These are phyloP conservation scores for Craniophora ligustri DNA, from an alignment of 2,888 invertebrate genomes.

Conservation along the genomic window DNA sequence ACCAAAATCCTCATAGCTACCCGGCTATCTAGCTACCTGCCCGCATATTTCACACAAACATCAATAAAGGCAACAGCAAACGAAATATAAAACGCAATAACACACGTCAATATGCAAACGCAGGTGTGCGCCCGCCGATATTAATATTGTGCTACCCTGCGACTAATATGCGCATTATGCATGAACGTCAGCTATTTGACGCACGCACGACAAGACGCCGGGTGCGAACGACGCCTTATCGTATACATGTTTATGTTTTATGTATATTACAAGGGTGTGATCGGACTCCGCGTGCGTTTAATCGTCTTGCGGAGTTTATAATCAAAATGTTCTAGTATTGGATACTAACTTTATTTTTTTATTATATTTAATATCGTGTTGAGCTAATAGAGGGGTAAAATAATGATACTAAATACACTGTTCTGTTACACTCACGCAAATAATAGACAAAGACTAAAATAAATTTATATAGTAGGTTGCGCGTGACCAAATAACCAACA, in stretches of 20 bases:
- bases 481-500: too few relatives aligned
- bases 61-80: constrained; percentile 5
- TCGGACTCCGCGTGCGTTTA: constrained; percentile 33
- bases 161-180: constrained; percentile 69
- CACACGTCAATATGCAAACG: constrained; percentile 52
- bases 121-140: constrained; percentile 55
- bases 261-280: constrained; percentile 40
- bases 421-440: constrained; percentile 35
- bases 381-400: too few relatives aligned
- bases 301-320: constrained; percentile 24
- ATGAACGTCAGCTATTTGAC: constrained; percentile 61
- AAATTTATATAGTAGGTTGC: too few relatives aligned
- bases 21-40: not conserved
- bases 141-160: constrained; percentile 51
- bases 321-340: constrained; percentile 8
- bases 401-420: too few relatives aligned
- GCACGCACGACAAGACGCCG: constrained; percentile 50
- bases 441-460: constrained; percentile 24
- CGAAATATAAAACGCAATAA: constrained; percentile 46
- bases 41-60: constrained; percentile 9
- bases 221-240: constrained; percentile 43
- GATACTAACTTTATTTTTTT: constrained; percentile 3
- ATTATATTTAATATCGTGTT: not conserved
- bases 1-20: not conserved
- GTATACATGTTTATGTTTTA: constrained; percentile 48